Base-by-base conservation (phyloP, 2,888 invertebrate species). In the Spatulosminthurus flaviceps region DNA sequence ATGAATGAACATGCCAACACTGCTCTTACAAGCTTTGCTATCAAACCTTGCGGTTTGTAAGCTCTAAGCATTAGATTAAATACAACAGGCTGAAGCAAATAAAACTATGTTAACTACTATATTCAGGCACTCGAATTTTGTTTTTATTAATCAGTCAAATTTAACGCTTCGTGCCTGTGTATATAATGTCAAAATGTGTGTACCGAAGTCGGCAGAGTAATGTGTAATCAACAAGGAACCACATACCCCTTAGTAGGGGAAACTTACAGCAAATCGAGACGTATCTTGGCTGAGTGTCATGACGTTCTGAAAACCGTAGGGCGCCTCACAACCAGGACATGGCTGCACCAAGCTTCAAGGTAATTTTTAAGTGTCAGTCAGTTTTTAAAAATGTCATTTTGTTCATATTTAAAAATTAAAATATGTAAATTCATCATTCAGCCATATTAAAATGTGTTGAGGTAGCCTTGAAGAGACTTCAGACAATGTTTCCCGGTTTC, bases 241-340 rank as follows among this genome's bases (percentile, higher is more conserved):
- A 64, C 64, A 64, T 41, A 7, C 9, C 24, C 64, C 64, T n/a
- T 29, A 16, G 7, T 1, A 4, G 24, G 64, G 22, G 34, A 42
- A 26, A 93, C 95, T 92, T 91, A 95, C 95, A 88, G 95, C 93
- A 89, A 98, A 98, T 87, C 89, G 89, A 87, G 90, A 88, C 19
- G 96, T 94, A 88, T 97, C 92, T 86, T 91, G 92, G 87, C 94
- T 95, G 84, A 98, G 91, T 86, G 91, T 91, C 94, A 98, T 95
- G 88, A 96, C 94, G 89, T 99, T 95, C 88, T 92, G 93, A 90
- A 93, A 99, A 86, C 98, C 97, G 88, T 98, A 99, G 28, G 98
- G 97, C 84, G 96, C 93, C 82, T 94, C 96, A 90, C 98, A 99
- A 82, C 91, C 92, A 74, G 89, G 87, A 86, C 93, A 94, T 82